These are phyloP conservation scores for Larimichthys crocea DNA, from an alignment of 2,113 vertebrate genomes.

Conservation along the genomic window DNA sequence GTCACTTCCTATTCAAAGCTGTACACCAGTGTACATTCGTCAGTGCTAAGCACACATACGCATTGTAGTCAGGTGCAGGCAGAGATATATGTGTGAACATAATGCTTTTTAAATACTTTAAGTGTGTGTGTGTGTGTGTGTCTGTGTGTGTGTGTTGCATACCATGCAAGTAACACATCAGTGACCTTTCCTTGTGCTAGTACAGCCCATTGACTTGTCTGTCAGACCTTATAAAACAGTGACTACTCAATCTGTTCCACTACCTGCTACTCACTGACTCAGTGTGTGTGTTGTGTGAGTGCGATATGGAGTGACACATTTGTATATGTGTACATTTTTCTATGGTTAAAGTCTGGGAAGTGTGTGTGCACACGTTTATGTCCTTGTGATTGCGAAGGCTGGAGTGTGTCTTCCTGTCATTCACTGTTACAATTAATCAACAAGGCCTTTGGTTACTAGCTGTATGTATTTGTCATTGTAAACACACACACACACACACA, in stretches of 20 bases:
- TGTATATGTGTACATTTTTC: constrained; percentile 19
- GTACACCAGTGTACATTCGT: constrained; percentile 32
- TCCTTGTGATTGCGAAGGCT: constrained; percentile 1
- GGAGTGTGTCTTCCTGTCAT: not conserved
- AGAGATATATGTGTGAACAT: constrained; percentile 16
- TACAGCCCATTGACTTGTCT: constrained; percentile 56
- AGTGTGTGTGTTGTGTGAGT: constrained; percentile 1
- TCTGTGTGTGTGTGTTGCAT: not conserved
- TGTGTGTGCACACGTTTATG: not conserved
- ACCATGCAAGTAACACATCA: not conserved
- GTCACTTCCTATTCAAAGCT: constrained; percentile 49
- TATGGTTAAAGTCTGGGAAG: not conserved
- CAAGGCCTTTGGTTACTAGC: constrained; percentile 28
- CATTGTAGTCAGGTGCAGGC: not conserved
- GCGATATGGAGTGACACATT: constrained; percentile 36
- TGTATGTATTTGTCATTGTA: constrained; percentile 27
- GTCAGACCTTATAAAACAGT: constrained; percentile 58
- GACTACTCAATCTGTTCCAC: constrained; percentile 60
- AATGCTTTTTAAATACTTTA: constrained; percentile 22
- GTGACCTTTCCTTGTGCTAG: constrained; percentile 44
- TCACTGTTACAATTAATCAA: constrained; percentile 17
- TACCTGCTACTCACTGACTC: constrained; percentile 38
- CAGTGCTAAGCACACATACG: constrained; percentile 13
- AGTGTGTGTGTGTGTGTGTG: not conserved
- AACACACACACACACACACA: not conserved